Base-by-base conservation (phyloP, 2,888 invertebrate species). In the Spodoptera littoralis region DNA sequence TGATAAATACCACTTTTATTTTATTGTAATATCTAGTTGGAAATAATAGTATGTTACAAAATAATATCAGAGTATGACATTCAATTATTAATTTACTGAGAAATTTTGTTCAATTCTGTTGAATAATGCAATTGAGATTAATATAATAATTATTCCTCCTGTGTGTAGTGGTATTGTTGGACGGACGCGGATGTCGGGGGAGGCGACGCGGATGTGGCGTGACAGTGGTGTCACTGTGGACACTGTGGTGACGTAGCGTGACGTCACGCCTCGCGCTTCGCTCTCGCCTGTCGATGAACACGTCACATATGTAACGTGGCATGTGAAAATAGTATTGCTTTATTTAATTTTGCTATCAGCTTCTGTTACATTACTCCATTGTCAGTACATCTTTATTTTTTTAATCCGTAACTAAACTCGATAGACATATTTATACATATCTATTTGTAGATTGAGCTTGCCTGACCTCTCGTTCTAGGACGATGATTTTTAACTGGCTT, bases 301-400 rank as follows among this genome's bases (percentile, higher is more conserved):
- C 82, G 88, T 90, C 88, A 84, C 83, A 82, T 65, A 76, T 77
- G 82, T 84, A 84, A 84, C 83, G 79, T 87, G 91, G 91, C 90
- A 85, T 66, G 84, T 84, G 91, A 90, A 91, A 92, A 91, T 91
- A 89, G 88, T 89, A 85, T 89, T 88, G 88, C 86, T 88, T 89
- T 90, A 91, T 92, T 90, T 88, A 88, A 92, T 90, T 89, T 84
- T 77, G 80, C 60, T 71, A 73, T 77, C 73, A 84, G 84, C 77
- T 78, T 79, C 64, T 71, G 60, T 70, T 71, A 36, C 66, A 73
- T 81, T 84, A 76, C 65, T 73, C 65, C 9, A 36, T 36, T 36
- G 8, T 6, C 8, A 36, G 30, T 36, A 36, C 6, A 18, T 8
- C 30, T 36, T 9, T 27, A 36, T 36, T 9, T 9, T 9, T 36